These are phyloP conservation scores for Phyllotis vaccarum DNA, from an alignment of 2,797 vertebrate genomes.

Conservation along the genomic window DNA sequence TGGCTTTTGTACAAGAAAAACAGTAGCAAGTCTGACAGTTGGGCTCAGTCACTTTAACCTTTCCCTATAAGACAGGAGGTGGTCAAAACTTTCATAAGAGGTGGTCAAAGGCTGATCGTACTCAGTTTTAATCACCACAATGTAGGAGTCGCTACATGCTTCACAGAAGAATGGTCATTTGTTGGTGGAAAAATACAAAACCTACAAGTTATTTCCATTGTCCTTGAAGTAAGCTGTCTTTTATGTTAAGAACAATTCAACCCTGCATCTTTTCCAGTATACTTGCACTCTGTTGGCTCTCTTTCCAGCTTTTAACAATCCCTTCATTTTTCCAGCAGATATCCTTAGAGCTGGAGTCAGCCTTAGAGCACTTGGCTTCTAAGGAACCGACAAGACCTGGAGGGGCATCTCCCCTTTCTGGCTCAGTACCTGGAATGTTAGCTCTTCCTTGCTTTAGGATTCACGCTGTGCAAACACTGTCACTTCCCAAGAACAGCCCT, in stretches of 20 bases:
- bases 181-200: constrained; percentile 75
- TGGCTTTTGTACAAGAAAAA: constrained; percentile 28
- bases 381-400: background rate
- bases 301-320: background rate
- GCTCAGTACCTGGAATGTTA: background rate
- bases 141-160: background rate
- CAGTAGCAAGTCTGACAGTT: background rate
- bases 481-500: background rate
- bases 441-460: background rate
- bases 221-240: constrained; percentile 43
- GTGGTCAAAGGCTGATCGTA: background rate
- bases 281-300: background rate
- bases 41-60: background rate
- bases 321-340: background rate
- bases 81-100: constrained; percentile 25
- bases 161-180: constrained; percentile 48
- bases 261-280: background rate
- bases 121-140: constrained; percentile 19
- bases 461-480: background rate
- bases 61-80: constrained; percentile 9
- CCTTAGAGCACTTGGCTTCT: background rate
- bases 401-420: background rate
- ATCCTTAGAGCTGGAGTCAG: background rate
- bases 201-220: constrained; percentile 37
- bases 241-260: constrained; percentile 12